Conservation (phyloP, 2,113 vertebrate species). For the Chionis minor region DNA sequence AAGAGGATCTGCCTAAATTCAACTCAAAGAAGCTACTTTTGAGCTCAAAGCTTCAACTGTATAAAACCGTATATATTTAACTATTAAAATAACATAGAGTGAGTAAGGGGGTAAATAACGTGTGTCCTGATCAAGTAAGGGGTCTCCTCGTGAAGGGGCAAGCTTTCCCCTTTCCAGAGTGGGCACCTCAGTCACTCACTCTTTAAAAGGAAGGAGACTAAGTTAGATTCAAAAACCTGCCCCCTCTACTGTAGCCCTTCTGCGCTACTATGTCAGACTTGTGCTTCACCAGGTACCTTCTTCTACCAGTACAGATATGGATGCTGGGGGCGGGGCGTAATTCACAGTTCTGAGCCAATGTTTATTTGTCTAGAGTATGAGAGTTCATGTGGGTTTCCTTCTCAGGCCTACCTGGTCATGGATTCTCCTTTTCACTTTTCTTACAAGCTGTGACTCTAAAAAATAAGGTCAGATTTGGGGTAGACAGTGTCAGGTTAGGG, state of each 20-base stretch:
- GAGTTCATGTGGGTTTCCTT: not conserved
- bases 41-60: not conserved
- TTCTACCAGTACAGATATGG: not conserved
- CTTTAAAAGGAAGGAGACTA: not conserved
- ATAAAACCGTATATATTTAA: not conserved
- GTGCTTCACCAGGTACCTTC: not conserved
- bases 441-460: not conserved
- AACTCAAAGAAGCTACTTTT: not conserved
- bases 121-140: not conserved
- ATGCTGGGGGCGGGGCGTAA: not conserved
- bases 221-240: not conserved
- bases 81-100: not conserved
- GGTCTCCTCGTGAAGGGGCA: not conserved
- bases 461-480: not conserved
- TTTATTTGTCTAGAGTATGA: not conserved
- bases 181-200: not conserved
- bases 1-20: not conserved
- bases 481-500: not conserved
- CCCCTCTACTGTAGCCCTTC: not conserved
- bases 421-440: not conserved
- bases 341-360: not conserved
- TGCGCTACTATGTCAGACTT: not conserved
- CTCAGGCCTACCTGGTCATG: not conserved
- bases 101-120: not conserved
- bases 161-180: not conserved